These are phyloP conservation scores for Cheilosia vernalis DNA, from an alignment of 2,888 invertebrate genomes.

Conservation along the genomic window DNA sequence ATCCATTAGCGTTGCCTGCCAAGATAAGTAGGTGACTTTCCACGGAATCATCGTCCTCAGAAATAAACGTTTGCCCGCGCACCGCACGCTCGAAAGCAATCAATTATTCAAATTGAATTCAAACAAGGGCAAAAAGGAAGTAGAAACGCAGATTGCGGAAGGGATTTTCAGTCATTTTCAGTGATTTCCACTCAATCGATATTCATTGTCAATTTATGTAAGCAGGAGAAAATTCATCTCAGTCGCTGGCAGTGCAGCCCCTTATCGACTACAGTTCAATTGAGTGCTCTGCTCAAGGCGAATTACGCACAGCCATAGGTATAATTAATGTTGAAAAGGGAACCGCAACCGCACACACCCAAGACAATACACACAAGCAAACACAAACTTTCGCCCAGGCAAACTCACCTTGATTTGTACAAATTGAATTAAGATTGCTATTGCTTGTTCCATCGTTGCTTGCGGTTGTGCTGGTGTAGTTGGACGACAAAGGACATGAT, in stretches of 20 bases:
- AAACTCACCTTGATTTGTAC: conserved; percentile 76
- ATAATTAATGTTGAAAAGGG: background rate
- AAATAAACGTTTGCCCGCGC: background rate
- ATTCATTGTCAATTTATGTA: background rate
- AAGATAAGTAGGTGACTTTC: too few relatives aligned
- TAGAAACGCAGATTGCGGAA: background rate
- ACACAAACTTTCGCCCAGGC: background rate
- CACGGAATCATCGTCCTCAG: too few relatives aligned
- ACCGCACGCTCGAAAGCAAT: conserved; percentile 15
- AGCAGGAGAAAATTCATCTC: background rate
- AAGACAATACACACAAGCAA: background rate
- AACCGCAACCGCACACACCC: background rate
- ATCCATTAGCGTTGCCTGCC: too few relatives aligned
- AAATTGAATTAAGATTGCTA: conserved; percentile 69
- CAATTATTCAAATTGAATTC: conserved; percentile 44
- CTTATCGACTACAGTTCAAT: conserved; percentile 11
- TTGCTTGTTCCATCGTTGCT: conserved; percentile 42
- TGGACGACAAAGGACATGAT: conserved; percentile 64
- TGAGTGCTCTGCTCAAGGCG: conserved; percentile 10
- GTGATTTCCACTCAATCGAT: background rate
- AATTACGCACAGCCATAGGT: background rate
- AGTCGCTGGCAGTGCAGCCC: background rate
- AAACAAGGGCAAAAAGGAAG: background rate
- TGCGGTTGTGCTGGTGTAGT: conserved; percentile 5
- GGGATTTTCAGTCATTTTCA: background rate